Evolutionary conservation across 2,797 vertebrate species (phyloP).

Genomic region (Spondyliosoma cantharus): DNA sequence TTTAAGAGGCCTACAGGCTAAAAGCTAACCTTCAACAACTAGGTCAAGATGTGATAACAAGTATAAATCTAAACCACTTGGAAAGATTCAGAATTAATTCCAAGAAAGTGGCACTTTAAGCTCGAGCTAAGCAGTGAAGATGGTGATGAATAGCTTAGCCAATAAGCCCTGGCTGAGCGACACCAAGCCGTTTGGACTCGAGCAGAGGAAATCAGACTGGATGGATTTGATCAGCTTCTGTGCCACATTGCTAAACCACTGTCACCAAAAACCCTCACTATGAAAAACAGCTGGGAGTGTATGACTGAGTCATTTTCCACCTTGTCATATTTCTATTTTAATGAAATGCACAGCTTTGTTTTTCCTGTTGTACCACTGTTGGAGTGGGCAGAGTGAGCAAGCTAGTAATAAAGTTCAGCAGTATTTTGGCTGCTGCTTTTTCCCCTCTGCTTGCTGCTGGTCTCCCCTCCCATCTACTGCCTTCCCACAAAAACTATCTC

Average conservation of each 20-base stretch:
- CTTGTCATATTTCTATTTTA: slow-evolving; percentile 53
- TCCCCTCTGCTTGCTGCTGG: neutral
- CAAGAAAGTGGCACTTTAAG: slow-evolving; percentile 61
- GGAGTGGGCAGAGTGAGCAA: slow-evolving; percentile 10
- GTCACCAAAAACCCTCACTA: slow-evolving; percentile 3
- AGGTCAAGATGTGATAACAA: slow-evolving; percentile 58
- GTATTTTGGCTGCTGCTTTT: slow-evolving; percentile 4
- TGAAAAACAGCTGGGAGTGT: slow-evolving; percentile 24
- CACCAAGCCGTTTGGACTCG: slow-evolving; percentile 13
- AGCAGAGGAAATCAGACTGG: slow-evolving; percentile 27
- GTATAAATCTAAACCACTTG: slow-evolving; percentile 43
- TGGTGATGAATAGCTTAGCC: slow-evolving; percentile 56
- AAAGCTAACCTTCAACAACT: slow-evolving; percentile 28
- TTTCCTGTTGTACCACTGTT: slow-evolving; percentile 15
- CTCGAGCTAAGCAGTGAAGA: slow-evolving; percentile 43
- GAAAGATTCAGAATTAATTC: slow-evolving; percentile 63
- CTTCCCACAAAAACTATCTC: neutral
- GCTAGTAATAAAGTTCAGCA: slow-evolving; percentile 12
- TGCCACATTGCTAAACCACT: neutral
- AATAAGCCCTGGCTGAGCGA: slow-evolving; percentile 42
- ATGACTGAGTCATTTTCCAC: slow-evolving; percentile 36
- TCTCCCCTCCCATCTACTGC: neutral
- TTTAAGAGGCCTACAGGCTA: slow-evolving; percentile 17
- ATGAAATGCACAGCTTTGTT: slow-evolving; percentile 20
- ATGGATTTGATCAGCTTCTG: slow-evolving; percentile 35